A percentile compares a stretch with the other conserved stretches of the same genome.
Evolutionary conservation across 2,888 invertebrate genomes (phyloP).

Genomic region (Sinohyriopsis cumingii): DNA sequence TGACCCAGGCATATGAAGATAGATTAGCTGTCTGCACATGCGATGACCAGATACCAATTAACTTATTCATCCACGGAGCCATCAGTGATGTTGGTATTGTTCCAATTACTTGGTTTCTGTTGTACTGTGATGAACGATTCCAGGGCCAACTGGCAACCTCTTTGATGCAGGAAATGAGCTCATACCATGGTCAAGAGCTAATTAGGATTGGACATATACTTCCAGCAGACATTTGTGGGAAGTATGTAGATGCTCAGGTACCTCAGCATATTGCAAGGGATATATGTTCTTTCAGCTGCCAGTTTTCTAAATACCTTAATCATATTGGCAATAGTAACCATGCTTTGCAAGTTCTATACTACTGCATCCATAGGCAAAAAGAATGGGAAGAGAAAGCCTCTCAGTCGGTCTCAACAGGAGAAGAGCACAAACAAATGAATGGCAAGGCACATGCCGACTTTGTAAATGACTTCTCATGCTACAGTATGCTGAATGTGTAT

Average conservation of each 20-base stretch:
- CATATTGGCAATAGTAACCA: slow-evolving; percentile 18
- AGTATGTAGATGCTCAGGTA: slow-evolving; percentile 24
- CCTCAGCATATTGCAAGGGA: slow-evolving; percentile 18
- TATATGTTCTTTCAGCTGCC: slow-evolving; percentile 22
- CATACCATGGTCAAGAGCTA: slow-evolving; percentile 9
- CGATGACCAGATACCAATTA: slow-evolving; percentile 36
- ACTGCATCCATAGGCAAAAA: slow-evolving; percentile 9
- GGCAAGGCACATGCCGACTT: not conserved
- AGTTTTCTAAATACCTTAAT: slow-evolving; percentile 29
- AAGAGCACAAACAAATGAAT: not conserved
- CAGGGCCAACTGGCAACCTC: slow-evolving; percentile 33
- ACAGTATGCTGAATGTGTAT: slow-evolving; percentile 9
- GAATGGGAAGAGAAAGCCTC: not conserved
- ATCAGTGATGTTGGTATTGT: slow-evolving; percentile 16
- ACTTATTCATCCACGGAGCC: slow-evolving; percentile 30
- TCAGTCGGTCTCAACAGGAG: not conserved
- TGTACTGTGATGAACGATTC: slow-evolving; percentile 33
- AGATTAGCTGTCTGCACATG: slow-evolving; percentile 38
- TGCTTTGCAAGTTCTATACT: slow-evolving; percentile 16
- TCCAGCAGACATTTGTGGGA: slow-evolving; percentile 17
- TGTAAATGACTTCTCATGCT: not conserved
- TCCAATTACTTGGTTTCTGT: slow-evolving; percentile 35
- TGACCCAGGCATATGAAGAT: slow-evolving; percentile 39
- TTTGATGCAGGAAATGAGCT: slow-evolving; percentile 24
- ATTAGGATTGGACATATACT: slow-evolving; percentile 27